Conservation (phyloP, 2,113 vertebrate species). For the Mobula birostris region DNA sequence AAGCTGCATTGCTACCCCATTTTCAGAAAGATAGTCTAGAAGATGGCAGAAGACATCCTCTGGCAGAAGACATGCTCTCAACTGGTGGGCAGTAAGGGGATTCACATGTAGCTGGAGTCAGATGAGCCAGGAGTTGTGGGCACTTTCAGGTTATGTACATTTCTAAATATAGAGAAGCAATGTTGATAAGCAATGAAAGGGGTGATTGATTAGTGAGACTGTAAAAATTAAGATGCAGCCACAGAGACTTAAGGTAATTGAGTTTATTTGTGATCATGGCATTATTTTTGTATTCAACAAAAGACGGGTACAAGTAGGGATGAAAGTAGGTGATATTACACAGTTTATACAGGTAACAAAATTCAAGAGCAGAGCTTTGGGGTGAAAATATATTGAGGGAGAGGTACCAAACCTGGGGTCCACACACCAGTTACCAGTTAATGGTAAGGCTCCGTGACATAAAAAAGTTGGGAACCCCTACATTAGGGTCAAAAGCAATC, state of each 20-base stretch:
- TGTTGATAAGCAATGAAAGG: not conserved
- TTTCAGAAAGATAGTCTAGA: not conserved
- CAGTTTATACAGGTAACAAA: not conserved
- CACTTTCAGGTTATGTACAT: not conserved
- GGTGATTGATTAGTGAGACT: not conserved
- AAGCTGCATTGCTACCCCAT: not conserved
- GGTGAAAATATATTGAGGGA: not conserved
- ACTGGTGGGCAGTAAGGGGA: not conserved
- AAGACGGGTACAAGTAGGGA: not conserved
- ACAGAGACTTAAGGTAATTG: not conserved
- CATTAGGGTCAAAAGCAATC: not conserved
- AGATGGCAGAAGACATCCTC: not conserved
- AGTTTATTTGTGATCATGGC: not conserved
- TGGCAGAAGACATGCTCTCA: not conserved
- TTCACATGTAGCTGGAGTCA: not conserved
- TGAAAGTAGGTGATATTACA: not conserved
- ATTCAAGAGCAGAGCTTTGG: not conserved
- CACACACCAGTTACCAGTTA: too few relatives aligned
- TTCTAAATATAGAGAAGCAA: not conserved
- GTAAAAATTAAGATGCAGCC: not conserved
- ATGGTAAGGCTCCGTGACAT: too few relatives aligned
- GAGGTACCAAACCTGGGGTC: too few relatives aligned
- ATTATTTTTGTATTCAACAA: not conserved
- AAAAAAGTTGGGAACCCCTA: not conserved
- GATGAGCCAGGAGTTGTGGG: not conserved